These are phyloP conservation scores for Mustelus asterias DNA, from an alignment of 2,113 vertebrate genomes.

Conservation along the genomic window DNA sequence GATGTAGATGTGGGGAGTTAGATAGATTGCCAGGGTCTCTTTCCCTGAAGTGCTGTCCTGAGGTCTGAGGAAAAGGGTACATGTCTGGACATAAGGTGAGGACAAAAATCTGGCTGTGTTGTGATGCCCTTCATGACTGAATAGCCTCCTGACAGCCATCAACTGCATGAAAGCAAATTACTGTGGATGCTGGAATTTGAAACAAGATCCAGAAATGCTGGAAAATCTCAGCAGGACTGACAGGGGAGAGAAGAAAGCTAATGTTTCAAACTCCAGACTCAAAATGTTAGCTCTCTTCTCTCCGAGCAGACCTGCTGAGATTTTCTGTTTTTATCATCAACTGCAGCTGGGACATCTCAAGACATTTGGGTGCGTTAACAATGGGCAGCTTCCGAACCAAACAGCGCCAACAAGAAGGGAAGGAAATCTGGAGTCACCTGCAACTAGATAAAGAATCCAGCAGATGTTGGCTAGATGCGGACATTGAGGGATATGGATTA, in stretches of 20 bases:
- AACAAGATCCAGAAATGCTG: too few relatives aligned
- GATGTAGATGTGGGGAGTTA: not conserved
- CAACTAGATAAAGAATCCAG: not conserved
- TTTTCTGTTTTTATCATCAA: too few relatives aligned
- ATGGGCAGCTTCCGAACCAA: not conserved
- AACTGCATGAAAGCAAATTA: not conserved
- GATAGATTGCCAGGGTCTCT: not conserved
- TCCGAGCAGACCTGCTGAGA: too few relatives aligned
- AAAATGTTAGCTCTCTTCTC: too few relatives aligned
- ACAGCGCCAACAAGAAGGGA: not conserved
- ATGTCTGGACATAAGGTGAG: not conserved
- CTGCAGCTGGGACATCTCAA: not conserved
- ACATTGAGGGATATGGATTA: not conserved
- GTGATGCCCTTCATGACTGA: not conserved
- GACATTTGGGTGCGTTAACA: not conserved
- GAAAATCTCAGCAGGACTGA: too few relatives aligned
- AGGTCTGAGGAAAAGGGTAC: not conserved
- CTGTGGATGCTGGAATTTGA: too few relatives aligned
- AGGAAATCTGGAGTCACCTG: not conserved
- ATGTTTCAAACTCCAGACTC: too few relatives aligned
- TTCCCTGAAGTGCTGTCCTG: not conserved
- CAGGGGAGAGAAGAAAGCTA: too few relatives aligned
- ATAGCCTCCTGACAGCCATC: not conserved
- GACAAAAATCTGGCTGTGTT: not conserved
- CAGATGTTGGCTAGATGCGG: not conserved